Percentiles rank a stretch among this genome's conserved stretches.
Evolutionary conservation across 37 sponge, comb jelly and placozoan genomes (phyloP).

Genomic region (Haliclona indistincta): DNA sequence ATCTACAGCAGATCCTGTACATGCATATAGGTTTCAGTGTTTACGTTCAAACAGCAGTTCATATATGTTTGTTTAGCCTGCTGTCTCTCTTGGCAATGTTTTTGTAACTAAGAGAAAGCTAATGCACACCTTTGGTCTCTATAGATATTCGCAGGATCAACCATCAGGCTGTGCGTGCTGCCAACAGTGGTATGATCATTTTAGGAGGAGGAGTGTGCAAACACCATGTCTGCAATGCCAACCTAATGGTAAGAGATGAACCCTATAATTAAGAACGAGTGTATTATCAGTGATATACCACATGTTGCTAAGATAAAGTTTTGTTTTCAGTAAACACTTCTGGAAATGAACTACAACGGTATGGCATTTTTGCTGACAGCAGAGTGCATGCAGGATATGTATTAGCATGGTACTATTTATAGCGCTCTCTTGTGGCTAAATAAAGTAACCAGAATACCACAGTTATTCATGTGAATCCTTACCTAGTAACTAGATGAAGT

Average conservation of each 20-base stretch:
- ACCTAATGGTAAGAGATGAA: slow-evolving; percentile 86
- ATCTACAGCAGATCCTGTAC: too few relatives aligned
- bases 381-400: too few relatives aligned
- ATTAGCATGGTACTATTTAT: too few relatives aligned
- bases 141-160: slow-evolving; percentile 89
- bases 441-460: too few relatives aligned
- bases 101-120: neutral
- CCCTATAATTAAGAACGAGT: neutral
- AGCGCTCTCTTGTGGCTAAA: too few relatives aligned
- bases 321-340: too few relatives aligned
- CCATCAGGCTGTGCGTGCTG: slow-evolving; percentile 72
- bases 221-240: slow-evolving; percentile 99
- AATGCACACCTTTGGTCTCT: neutral
- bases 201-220: slow-evolving; percentile 97
- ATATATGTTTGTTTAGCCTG: neutral
- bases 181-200: slow-evolving; percentile 95
- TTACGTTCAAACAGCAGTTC: neutral
- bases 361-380: too few relatives aligned
- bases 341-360: too few relatives aligned
- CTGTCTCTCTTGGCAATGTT: neutral
- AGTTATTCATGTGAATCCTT: too few relatives aligned
- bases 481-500: too few relatives aligned
- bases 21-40: neutral
- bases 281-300: too few relatives aligned
- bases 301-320: too few relatives aligned